Evolutionary conservation across 2,797 vertebrate species (phyloP).

Genomic region (Dendrocincla fuliginosa): DNA sequence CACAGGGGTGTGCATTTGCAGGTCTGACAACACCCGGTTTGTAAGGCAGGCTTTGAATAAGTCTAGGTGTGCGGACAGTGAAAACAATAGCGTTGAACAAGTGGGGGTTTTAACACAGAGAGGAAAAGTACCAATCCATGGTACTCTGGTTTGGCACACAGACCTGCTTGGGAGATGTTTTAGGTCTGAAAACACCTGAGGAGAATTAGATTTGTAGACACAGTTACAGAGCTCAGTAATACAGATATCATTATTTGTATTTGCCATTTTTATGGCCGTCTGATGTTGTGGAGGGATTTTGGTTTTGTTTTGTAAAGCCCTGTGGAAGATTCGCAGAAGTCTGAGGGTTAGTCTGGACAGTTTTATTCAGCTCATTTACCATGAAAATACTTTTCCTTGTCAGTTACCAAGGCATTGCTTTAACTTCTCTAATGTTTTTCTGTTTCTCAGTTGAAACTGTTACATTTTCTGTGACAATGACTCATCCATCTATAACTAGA

Average conservation of each 20-base stretch:
- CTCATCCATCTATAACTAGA: background rate
- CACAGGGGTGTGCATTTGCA: background rate
- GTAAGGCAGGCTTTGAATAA: background rate
- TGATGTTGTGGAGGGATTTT: background rate
- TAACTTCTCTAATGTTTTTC: background rate
- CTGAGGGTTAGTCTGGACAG: background rate
- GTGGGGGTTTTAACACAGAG: background rate
- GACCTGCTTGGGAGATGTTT: background rate
- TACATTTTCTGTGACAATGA: constrained; percentile 15
- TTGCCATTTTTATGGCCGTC: background rate
- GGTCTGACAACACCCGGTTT: background rate
- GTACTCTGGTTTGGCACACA: background rate
- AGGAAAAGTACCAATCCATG: accelerated
- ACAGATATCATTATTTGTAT: background rate
- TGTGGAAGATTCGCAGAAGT: background rate
- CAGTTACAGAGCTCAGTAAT: background rate
- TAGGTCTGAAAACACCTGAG: background rate
- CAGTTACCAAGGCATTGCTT: background rate
- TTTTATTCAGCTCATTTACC: background rate
- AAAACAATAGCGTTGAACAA: background rate
- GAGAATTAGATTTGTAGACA: background rate
- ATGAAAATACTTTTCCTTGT: background rate
- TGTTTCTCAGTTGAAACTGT: background rate
- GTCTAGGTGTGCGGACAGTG: background rate
- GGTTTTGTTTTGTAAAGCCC: background rate